Percentiles rank a stretch among this genome's conserved stretches.
These are phyloP conservation scores for Elymnias hypermnestra DNA, from an alignment of 1,140 invertebrate genomes.

Conservation along the genomic window DNA sequence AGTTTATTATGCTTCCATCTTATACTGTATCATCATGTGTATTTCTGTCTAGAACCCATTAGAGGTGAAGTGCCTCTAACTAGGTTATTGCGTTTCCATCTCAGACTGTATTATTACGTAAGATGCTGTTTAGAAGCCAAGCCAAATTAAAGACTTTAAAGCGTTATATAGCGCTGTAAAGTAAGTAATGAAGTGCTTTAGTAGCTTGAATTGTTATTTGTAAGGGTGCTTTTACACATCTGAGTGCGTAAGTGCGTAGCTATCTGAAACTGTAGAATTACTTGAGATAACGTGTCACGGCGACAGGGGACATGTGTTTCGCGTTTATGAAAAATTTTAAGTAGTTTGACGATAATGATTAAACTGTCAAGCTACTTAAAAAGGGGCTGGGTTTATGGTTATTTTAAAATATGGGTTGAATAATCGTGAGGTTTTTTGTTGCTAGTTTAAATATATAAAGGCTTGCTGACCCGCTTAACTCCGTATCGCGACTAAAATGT, in stretches of 20 bases:
- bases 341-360: constrained; percentile 41
- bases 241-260: constrained; percentile 29
- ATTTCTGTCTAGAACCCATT: too few relatives aligned
- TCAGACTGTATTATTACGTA: too few relatives aligned
- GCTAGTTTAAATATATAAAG: too few relatives aligned
- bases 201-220: constrained; percentile 10
- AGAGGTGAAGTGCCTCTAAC: too few relatives aligned
- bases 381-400: constrained; percentile 12
- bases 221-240: constrained; percentile 12
- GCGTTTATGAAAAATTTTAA: constrained; percentile 48
- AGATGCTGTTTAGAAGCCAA: too few relatives aligned
- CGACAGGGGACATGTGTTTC: constrained; percentile 50
- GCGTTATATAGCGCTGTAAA: too few relatives aligned
- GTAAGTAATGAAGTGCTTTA: constrained; percentile 10
- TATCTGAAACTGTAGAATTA: constrained; percentile 42
- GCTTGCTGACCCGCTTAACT: too few relatives aligned
- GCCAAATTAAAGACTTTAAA: too few relatives aligned
- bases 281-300: constrained; percentile 35
- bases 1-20: too few relatives aligned
- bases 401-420: constrained; percentile 16
- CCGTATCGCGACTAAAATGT: too few relatives aligned
- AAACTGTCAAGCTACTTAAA: constrained; percentile 47
- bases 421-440: background rate
- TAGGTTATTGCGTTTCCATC: too few relatives aligned
- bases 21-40: too few relatives aligned